Evolutionary conservation across 2,888 invertebrate genomes (phyloP).

Genomic region (Creontiades dilutus): DNA sequence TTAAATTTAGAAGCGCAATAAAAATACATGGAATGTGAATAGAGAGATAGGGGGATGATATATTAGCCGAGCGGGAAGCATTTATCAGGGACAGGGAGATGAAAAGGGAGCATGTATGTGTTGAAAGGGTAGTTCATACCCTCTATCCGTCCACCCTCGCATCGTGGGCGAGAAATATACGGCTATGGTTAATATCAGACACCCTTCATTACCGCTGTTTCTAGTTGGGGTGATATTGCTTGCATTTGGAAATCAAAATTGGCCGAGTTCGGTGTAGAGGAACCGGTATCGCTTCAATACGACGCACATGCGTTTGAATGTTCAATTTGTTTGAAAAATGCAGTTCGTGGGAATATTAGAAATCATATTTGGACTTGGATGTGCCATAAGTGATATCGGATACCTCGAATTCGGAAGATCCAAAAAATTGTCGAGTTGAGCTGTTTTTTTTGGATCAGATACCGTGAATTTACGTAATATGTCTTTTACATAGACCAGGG

Average conservation of each 20-base stretch:
- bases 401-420: no score
- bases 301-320: neutral
- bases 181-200: conserved; percentile 52
- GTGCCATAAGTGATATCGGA: no score
- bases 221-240: conserved; percentile 24
- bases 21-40: conserved; percentile 74
- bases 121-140: conserved; percentile 67
- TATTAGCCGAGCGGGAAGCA: conserved; percentile 66
- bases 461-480: no score
- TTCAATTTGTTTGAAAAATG: neutral
- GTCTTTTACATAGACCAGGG: no score
- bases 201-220: conserved; percentile 33
- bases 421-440: no score
- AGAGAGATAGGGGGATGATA: conserved; percentile 74
- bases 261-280: neutral
- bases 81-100: conserved; percentile 58
- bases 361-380: neutral
- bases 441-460: no score
- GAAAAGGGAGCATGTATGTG: conserved; percentile 45
- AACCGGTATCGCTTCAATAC: neutral
- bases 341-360: neutral
- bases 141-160: conserved; percentile 20
- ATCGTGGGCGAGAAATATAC: conserved; percentile 27
- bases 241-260: conserved; percentile 11
- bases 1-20: conserved; percentile 74